phyloP scores from a whole-genome alignment of 2,888 invertebrate species.

The Dascillus cervinus region DNA sequence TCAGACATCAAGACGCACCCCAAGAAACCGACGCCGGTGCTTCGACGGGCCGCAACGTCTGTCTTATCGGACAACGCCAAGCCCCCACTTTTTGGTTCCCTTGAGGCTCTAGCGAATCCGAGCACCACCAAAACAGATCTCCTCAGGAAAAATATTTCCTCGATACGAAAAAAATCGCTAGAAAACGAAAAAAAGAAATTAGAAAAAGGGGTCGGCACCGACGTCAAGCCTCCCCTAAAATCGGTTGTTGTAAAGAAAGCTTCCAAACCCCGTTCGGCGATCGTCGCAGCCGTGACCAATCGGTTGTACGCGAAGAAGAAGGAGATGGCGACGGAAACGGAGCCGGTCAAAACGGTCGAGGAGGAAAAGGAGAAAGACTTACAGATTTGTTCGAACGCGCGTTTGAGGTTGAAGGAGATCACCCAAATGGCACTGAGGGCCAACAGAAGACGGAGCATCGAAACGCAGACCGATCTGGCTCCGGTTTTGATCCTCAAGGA shows the following conservation, averaged over 20 bases:
- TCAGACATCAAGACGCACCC: no score
- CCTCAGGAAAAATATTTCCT: no score
- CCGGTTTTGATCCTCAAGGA: slow-evolving; percentile 50
- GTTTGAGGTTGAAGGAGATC: slow-evolving; percentile 50
- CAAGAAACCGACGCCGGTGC: no score
- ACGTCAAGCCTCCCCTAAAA: slow-evolving; percentile 21
- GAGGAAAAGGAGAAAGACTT: slow-evolving; percentile 39
- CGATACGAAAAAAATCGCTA: no score
- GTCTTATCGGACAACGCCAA: no score
- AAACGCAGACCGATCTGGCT: slow-evolving; percentile 51
- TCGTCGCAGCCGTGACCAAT: slow-evolving; percentile 64
- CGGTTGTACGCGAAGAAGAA: slow-evolving; percentile 57
- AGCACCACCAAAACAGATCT: no score
- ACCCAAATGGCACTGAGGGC: slow-evolving; percentile 52
- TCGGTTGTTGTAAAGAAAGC: slow-evolving; percentile 25
- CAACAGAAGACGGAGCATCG: slow-evolving; percentile 45
- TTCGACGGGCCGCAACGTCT: no score
- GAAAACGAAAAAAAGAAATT: no score
- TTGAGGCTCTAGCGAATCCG: no score
- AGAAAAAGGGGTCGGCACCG: slow-evolving; percentile 25
- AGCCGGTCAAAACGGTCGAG: slow-evolving; percentile 20
- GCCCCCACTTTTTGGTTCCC: no score
- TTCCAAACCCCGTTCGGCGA: slow-evolving; percentile 53
- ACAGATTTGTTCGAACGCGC: slow-evolving; percentile 52
- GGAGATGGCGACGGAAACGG: slow-evolving; percentile 37